Conservation (phyloP, 2,797 vertebrate genomes). For the Acanthopagrus latus region DNA sequence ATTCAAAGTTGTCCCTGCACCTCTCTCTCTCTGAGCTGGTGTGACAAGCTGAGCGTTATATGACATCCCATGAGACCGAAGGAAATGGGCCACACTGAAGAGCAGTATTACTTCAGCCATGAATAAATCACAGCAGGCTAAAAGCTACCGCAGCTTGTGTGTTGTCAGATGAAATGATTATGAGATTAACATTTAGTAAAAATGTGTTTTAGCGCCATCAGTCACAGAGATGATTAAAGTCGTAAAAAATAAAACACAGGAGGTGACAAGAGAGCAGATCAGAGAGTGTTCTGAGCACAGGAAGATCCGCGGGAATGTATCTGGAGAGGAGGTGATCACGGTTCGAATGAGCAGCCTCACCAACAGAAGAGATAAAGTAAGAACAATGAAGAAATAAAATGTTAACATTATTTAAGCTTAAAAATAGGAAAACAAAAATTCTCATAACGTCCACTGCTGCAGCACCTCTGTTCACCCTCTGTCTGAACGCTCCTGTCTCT, state of each 20-base stretch:
- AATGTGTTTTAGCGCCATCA: constrained; percentile 60
- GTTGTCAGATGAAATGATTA: constrained; percentile 61
- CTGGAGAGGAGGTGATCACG: constrained; percentile 7
- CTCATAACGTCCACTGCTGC: no score
- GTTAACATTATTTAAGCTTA: no score
- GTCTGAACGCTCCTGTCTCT: no score
- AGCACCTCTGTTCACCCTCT: no score
- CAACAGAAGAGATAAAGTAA: background rate
- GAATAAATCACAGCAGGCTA: constrained; percentile 64
- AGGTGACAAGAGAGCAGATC: constrained; percentile 6
- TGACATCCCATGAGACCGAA: constrained; percentile 49
- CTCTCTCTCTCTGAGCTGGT: background rate
- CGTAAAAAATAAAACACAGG: constrained; percentile 6
- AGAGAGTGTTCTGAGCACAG: background rate
- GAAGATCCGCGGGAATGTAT: background rate
- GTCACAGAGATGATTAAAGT: constrained; percentile 52
- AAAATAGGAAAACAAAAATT: no score
- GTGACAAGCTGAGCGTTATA: constrained; percentile 59
- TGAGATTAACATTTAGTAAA: constrained; percentile 56
- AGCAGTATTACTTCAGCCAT: constrained; percentile 50
- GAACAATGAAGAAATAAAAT: background rate
- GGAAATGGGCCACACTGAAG: constrained; percentile 55
- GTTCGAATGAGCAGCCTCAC: constrained; percentile 1
- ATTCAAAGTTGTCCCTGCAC: constrained; percentile 42
- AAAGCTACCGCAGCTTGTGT: constrained; percentile 33